Percentiles rank a stretch among this genome's conserved stretches.
Evolutionary conservation across 2,797 vertebrate genomes (phyloP).

Genomic region (Falco berigora): DNA sequence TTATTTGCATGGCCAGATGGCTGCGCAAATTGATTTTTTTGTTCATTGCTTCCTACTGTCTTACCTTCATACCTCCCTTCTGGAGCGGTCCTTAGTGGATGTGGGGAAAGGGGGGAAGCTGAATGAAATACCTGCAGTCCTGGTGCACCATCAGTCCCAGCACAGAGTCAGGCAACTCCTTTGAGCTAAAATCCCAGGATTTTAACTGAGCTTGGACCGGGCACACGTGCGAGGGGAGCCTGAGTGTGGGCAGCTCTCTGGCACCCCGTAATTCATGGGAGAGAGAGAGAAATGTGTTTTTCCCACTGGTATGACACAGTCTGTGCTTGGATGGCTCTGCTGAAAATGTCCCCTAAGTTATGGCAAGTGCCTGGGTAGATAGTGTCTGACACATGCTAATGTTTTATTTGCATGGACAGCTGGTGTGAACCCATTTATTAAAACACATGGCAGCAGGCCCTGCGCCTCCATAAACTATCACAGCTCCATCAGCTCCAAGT

Average conservation of each 20-base stretch:
- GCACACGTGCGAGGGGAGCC: fast-evolving
- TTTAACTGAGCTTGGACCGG: background rate
- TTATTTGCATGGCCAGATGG: background rate
- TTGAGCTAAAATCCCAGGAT: background rate
- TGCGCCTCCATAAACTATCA: background rate
- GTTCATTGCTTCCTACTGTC: background rate
- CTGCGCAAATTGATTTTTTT: background rate
- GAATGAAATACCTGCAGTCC: background rate
- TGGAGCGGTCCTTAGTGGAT: background rate
- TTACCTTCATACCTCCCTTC: background rate
- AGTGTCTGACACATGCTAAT: background rate
- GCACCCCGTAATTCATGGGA: background rate
- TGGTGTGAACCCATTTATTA: constrained; percentile 34
- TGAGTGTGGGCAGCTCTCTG: background rate
- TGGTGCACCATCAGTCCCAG: background rate
- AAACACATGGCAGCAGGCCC: constrained; percentile 32
- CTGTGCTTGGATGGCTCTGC: background rate
- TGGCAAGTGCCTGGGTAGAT: background rate
- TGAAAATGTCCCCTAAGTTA: background rate
- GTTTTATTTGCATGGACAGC: background rate
- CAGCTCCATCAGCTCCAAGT: background rate
- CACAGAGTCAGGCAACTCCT: background rate
- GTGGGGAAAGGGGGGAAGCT: background rate
- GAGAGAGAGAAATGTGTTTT: background rate
- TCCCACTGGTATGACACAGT: background rate